Percentiles rank a stretch among this genome's conserved stretches.
Evolutionary conservation across 2,888 invertebrate genomes (phyloP).

Genomic region (Ctenicera cuprea): DNA sequence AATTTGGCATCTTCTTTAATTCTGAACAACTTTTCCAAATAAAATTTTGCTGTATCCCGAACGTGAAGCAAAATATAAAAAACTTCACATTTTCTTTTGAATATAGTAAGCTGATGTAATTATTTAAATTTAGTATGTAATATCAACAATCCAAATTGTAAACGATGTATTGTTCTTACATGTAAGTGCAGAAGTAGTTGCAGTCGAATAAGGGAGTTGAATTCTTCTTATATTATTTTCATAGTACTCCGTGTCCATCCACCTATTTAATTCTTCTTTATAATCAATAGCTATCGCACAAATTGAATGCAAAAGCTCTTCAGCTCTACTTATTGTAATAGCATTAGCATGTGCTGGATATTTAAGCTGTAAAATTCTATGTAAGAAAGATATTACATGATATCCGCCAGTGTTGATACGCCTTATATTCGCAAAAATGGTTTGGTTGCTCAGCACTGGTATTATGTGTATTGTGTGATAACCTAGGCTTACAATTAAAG

Average conservation of each 20-base stretch:
- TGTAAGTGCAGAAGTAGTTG: slow-evolving; percentile 79
- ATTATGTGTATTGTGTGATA: slow-evolving; percentile 93
- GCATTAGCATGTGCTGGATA: slow-evolving; percentile 94
- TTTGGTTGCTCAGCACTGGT: slow-evolving; percentile 84
- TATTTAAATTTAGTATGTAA: too few species aligned
- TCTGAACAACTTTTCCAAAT: too few species aligned
- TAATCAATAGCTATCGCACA: slow-evolving; percentile 88
- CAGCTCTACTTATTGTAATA: slow-evolving; percentile 89
- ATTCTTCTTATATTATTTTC: slow-evolving; percentile 88
- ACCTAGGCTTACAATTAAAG: slow-evolving; percentile 88
- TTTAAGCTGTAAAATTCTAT: slow-evolving; percentile 91
- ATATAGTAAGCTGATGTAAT: too few species aligned
- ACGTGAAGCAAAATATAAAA: too few species aligned
- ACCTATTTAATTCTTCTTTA: slow-evolving; percentile 84
- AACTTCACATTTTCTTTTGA: too few species aligned
- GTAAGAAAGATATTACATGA: slow-evolving; percentile 89
- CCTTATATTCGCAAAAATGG: slow-evolving; percentile 82
- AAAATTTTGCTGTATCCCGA: too few species aligned
- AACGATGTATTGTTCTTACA: too few species aligned
- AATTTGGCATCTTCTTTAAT: too few species aligned
- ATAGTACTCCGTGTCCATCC: slow-evolving; percentile 89
- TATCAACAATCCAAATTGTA: too few species aligned
- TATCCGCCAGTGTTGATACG: slow-evolving; percentile 92
- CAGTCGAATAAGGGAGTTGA: slow-evolving; percentile 87
- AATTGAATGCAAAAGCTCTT: slow-evolving; percentile 90